Evolutionary conservation across 1,140 invertebrate species (phyloP).

Genomic region (Daktulosphaira vitifoliae): DNA sequence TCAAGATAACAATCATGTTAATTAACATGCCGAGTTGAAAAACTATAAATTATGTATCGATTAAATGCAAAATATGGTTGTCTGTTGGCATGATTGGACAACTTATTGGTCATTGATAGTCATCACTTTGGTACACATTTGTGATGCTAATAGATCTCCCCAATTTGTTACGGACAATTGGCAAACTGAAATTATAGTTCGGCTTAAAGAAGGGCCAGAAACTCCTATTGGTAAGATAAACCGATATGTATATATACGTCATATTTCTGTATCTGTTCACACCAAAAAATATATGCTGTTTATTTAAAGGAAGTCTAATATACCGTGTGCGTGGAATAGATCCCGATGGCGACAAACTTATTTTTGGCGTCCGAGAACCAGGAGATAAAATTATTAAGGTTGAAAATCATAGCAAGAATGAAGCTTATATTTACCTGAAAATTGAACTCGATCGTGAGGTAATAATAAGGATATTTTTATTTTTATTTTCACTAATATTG

Average conservation of each 20-base stretch:
- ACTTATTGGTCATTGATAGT: background rate
- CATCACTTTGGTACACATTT: background rate
- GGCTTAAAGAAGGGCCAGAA: slow-evolving; percentile 75
- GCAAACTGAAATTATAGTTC: slow-evolving; percentile 78
- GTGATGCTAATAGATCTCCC: slow-evolving; percentile 60
- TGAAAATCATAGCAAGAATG: slow-evolving; percentile 65
- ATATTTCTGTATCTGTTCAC: no score
- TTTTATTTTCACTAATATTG: slow-evolving; percentile 31
- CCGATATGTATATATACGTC: no score
- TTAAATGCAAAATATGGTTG: slow-evolving; percentile 17
- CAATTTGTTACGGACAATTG: slow-evolving; percentile 68
- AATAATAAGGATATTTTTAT: no score
- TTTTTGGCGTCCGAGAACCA: slow-evolving; percentile 69
- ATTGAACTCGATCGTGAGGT: slow-evolving; percentile 86
- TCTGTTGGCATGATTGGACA: slow-evolving; percentile 9
- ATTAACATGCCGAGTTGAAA: slow-evolving; percentile 10
- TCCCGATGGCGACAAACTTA: slow-evolving; percentile 72
- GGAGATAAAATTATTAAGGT: slow-evolving; percentile 76
- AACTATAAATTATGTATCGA: slow-evolving; percentile 18
- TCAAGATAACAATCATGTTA: background rate
- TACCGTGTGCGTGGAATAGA: slow-evolving; percentile 72
- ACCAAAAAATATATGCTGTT: no score
- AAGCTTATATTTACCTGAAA: slow-evolving; percentile 78
- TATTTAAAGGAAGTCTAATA: slow-evolving; percentile 64
- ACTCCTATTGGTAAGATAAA: slow-evolving; percentile 67